Evolutionary conservation across 2,113 vertebrate genomes (phyloP).

Genomic region (Ctenomys sociabilis): DNA sequence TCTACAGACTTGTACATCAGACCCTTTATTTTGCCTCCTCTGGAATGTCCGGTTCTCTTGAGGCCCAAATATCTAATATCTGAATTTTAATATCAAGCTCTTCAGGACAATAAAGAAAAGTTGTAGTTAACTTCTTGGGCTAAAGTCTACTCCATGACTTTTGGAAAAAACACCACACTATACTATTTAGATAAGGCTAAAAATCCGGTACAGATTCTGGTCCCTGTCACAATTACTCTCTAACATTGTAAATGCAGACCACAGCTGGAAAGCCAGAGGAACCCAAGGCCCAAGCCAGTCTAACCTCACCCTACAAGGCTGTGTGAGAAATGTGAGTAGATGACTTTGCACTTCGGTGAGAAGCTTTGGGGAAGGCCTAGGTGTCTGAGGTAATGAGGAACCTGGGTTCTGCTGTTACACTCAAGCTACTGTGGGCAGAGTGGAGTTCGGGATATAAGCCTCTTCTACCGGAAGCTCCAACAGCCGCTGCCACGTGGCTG

Average conservation of each 20-base stretch:
- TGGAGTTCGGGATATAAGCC: not conserved
- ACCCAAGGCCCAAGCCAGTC: not conserved
- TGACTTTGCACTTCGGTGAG: not conserved
- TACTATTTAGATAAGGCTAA: slow-evolving; percentile 20
- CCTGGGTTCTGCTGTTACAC: not conserved
- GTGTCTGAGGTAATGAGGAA: not conserved
- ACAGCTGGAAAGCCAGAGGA: slow-evolving; percentile 16
- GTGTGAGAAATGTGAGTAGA: not conserved
- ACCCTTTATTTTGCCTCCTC: slow-evolving; percentile 18
- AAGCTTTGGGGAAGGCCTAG: not conserved
- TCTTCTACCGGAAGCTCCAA: not conserved
- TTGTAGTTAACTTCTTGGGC: slow-evolving; percentile 3
- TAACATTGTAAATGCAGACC: not conserved
- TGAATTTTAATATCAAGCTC: slow-evolving; percentile 53
- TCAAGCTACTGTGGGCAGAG: not conserved
- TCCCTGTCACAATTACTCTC: slow-evolving; percentile 23
- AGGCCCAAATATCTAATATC: not conserved
- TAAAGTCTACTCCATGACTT: slow-evolving; percentile 37
- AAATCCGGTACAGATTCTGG: slow-evolving; percentile 2
- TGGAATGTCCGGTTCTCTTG: slow-evolving; percentile 8
- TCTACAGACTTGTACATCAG: not conserved
- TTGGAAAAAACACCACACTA: not conserved
- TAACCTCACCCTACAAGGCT: not conserved
- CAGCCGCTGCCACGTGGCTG: not conserved
- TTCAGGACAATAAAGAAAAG: slow-evolving; percentile 27